Evolutionary conservation across 2,797 vertebrate genomes (phyloP), one percentile per base, ranked within the genome.

Genomic region (Periparus ater): DNA sequence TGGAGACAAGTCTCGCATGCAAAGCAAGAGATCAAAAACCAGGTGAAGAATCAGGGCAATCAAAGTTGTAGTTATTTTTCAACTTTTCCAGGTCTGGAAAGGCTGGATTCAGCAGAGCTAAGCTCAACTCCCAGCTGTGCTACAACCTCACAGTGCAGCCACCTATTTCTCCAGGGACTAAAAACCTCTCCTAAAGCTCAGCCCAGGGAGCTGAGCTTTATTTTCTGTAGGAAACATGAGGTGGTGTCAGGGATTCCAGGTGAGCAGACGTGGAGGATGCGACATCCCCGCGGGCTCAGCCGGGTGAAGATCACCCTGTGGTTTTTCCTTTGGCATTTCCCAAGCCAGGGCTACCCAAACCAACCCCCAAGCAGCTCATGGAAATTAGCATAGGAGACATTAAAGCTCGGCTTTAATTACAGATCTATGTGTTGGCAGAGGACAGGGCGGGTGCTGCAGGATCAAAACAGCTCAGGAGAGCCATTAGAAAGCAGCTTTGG

Each of bases 381-480:
- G 93, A 65, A 85, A 94, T 94, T 38, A 93, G 66, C 87, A 63
- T 65, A 78, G 45, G 88, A 96, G 96, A 96, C 94, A 95, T 96
- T 84, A 96, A 96, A 96, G 95, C 94, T 72, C 4, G 1, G 30
- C 62, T 95, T 94, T 96, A 95, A 96, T 96, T 96, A 96, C 5
- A 91, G 75, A 60, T 80, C 21, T 34, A 75, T 5, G 34, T 87
- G 72, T 87, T 96, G 80, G 97, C 92, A 97, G 97, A 98, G 97
- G 96, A 97, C 95, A 82, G 96, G 85, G 92, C 12, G 82, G 96
- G 88, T 67, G 91, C 96, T 96, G 95, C 95, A 93, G 89, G 84
- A 96, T 95, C 89, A 97, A 97, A 97, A 97, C 96, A 95, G 95
- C 89, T 95, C 95, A 91, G 93, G 96, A 95, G 96, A 54, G 68